Percentiles rank a stretch among this genome's conserved stretches.
These are phyloP conservation scores for Anabas testudineus DNA, from an alignment of 2,797 vertebrate genomes.

Conservation along the genomic window DNA sequence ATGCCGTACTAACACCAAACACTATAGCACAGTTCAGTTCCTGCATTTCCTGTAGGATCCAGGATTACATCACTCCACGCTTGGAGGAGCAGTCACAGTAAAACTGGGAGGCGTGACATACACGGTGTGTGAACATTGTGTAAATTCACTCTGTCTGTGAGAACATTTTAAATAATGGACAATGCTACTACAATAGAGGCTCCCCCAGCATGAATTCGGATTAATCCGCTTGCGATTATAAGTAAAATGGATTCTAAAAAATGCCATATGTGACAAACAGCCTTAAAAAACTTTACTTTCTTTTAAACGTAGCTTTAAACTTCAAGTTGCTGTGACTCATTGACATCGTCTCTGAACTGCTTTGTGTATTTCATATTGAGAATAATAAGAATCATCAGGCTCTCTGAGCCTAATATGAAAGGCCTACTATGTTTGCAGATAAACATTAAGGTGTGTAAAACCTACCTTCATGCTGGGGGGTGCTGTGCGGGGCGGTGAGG, in stretches of 20 bases:
- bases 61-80: constrained; percentile 12
- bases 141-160: constrained; percentile 8
- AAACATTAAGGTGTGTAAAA: background rate
- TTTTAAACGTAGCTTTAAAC: background rate
- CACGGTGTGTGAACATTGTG: background rate
- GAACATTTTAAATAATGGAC: background rate
- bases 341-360: constrained; percentile 19
- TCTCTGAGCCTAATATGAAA: constrained; percentile 1
- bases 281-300: no score
- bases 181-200: background rate
- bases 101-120: background rate
- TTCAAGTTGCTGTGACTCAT: constrained; percentile 3
- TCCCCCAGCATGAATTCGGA: background rate
- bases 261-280: no score
- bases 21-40: background rate
- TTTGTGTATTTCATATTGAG: constrained; percentile 29
- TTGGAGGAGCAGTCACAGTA: constrained; percentile 14
- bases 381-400: constrained; percentile 33
- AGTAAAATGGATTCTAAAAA: no score
- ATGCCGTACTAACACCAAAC: background rate
- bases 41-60: background rate
- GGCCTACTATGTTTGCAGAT: background rate
- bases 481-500: constrained; percentile 93
- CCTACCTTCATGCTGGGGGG: constrained; percentile 95
- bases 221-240: no score